Evolutionary conservation across 2,888 invertebrate genomes (phyloP), one percentile per base, ranked within the genome.

Genomic region (Chrysolina americana): DNA sequence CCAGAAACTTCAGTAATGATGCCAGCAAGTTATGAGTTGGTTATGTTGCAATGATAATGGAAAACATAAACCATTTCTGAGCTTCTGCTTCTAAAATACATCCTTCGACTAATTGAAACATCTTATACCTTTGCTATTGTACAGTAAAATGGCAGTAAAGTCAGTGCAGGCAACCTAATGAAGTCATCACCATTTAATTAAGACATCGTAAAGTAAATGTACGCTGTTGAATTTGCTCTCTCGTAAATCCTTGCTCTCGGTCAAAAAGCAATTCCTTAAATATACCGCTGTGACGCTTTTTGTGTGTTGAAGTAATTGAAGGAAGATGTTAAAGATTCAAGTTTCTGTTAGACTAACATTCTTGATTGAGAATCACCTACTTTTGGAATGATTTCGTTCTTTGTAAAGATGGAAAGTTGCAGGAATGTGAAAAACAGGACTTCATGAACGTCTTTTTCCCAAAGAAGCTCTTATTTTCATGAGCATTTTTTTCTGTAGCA

Each of bases 171-270:
- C 72, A 69, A 75, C 75, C 65, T 75, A 75, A 75, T 70, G 72
- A 75, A 75, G 68, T 70, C 65, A 65, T 75, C 70, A 72, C 70
- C n/a, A 66, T 72, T 75, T 75, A 75, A 75, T 75, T 75, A 72
- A 75, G 75, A 68, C 69, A 65, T 41, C 65, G 41, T 50, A 62
- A 59, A 47, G 41, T 36, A 62, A 50, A 64, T 15, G 48, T 68
- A 56, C 68, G 59, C 59, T 9, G 36, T 59, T 74, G 70, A 74
- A 74, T 74, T 74, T 63, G 70, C 66, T 74, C 65, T 56, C 65
- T 66, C 70, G 74, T 74, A 70, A 74, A 74, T 74, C 74, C 63
- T 62, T 28, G 62, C 66, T 74, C 70, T 70, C 70, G 70, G 70
- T 70, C 63, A 66, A 19, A 53, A 70, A 74, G 66, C 74, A 74